phyloP scores from a whole-genome alignment of 2,888 invertebrate genomes.

The Antheraea yamamai region DNA sequence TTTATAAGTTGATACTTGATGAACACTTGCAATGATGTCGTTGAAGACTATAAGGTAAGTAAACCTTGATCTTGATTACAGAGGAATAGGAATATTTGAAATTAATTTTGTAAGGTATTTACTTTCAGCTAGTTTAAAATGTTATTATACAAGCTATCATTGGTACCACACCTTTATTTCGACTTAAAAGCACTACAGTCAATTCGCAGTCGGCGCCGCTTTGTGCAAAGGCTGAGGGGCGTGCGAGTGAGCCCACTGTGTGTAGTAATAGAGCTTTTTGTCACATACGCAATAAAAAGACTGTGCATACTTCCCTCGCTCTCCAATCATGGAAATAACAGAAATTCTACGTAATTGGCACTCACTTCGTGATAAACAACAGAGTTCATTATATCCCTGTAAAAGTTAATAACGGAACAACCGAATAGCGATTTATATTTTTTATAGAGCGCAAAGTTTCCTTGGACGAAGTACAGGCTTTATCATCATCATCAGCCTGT shows the following conservation, averaged over 20 bases:
- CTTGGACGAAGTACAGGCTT: too few relatives aligned
- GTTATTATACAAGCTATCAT: slow-evolving; percentile 35
- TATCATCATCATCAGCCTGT: too few relatives aligned
- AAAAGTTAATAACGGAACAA: background rate
- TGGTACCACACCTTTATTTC: slow-evolving; percentile 33
- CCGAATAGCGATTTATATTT: background rate
- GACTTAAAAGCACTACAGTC: slow-evolving; percentile 49
- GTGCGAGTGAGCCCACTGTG: slow-evolving; percentile 49
- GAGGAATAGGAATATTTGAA: too few relatives aligned
- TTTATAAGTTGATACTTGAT: too few relatives aligned
- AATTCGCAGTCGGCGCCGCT: slow-evolving; percentile 55
- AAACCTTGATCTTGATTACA: too few relatives aligned
- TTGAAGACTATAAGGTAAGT: too few relatives aligned
- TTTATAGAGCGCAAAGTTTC: too few relatives aligned
- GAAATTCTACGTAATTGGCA: background rate
- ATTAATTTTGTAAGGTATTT: too few relatives aligned
- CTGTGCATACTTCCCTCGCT: slow-evolving; percentile 29
- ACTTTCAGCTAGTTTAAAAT: too few relatives aligned
- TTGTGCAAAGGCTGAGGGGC: slow-evolving; percentile 63
- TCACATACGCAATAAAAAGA: slow-evolving; percentile 58
- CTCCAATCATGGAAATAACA: background rate
- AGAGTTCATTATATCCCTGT: background rate
- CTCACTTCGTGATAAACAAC: background rate
- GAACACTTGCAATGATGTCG: too few relatives aligned
- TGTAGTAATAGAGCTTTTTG: slow-evolving; percentile 63